Base-by-base conservation (phyloP, 2,888 invertebrate genomes). In the Xestia xanthographa region DNA sequence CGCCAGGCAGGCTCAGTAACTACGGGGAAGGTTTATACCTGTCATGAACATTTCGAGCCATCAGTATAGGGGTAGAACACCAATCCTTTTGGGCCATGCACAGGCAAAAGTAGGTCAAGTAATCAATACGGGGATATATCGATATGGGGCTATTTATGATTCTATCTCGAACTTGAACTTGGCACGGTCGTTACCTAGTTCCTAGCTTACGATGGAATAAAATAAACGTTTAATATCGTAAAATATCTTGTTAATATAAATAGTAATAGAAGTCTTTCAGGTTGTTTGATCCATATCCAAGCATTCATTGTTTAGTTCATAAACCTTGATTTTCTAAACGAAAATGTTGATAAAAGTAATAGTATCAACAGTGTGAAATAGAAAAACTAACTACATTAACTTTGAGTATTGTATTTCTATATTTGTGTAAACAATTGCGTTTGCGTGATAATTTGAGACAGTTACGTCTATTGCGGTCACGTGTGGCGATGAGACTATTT, bases 281-380 rank as follows among this genome's bases (percentile, higher is more conserved):
- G 0, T 29, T 8, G 29, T 22, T n/a, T n/a, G 22, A 12, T 45
- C 65, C 65, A 66, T 69, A 17, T 66, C n/a, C 1, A 41, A 68
- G 38, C 22, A 66, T 34, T 62, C 9, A 70, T 79, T 80, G 79
- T 80, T 63, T 29, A 63, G n/a, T n/a, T 68, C 9, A 2, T 14
- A 50, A 58, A 65, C 58, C 50, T 77, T 69, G 29, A 58, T 43
- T 38, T 53, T 72, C 9, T 65, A 29, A 72, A 60, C 45, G 41
- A 12, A 12, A 38, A 29, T 43, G 2, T 66, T 17, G 62, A 80
- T 84, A 75, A 84, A 70, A 50, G 58, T 67, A 53, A 58, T 53
- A 66, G 50, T 38, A 58, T 29, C 34, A 20, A 69, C 56, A 26
- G 71, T 56, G 56, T 85, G 63, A 85, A 85, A 85, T 85, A 34